These are phyloP conservation scores for Porites lutea DNA, from an alignment of 64 coral and sea anemone genomes.

Conservation along the genomic window DNA sequence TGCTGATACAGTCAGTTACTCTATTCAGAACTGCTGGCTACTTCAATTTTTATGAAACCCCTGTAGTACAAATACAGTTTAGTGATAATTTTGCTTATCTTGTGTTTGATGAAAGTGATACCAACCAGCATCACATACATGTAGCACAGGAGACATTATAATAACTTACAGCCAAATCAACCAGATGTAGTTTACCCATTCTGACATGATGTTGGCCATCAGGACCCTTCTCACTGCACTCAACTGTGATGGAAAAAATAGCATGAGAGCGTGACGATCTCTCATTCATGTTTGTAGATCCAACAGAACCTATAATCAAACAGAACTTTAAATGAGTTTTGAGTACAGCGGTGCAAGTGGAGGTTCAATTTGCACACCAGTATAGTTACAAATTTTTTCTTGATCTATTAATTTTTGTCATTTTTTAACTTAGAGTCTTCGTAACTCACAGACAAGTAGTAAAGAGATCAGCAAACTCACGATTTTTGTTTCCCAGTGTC, in stretches of 20 bases:
- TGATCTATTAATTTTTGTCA: too few relatives aligned
- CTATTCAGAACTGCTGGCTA: too few relatives aligned
- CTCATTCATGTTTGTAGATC: conserved; percentile 99
- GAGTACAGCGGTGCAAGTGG: too few relatives aligned
- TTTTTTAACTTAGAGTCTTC: too few relatives aligned
- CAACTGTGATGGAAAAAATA: conserved; percentile 94
- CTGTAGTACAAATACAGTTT: background rate
- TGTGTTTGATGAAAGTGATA: too few relatives aligned
- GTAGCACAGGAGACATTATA: background rate
- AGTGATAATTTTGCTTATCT: too few relatives aligned
- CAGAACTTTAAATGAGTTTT: background rate
- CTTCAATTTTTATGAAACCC: too few relatives aligned
- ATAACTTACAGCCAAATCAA: conserved; percentile 95
- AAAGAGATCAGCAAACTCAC: conserved; percentile 50
- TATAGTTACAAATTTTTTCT: too few relatives aligned
- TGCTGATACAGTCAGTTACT: too few relatives aligned
- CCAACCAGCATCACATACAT: background rate
- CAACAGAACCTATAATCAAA: conserved; percentile 91
- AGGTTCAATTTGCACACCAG: too few relatives aligned
- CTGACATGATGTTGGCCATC: conserved; percentile 99
- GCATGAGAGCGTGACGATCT: conserved; percentile 96
- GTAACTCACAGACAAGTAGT: too few relatives aligned
- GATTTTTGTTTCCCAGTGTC: conserved; percentile 98
- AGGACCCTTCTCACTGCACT: conserved; percentile 94
- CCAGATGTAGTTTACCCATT: conserved; percentile 99